Conservation (phyloP, 2,113 vertebrate species). For the Lichenostomus cassidix region DNA sequence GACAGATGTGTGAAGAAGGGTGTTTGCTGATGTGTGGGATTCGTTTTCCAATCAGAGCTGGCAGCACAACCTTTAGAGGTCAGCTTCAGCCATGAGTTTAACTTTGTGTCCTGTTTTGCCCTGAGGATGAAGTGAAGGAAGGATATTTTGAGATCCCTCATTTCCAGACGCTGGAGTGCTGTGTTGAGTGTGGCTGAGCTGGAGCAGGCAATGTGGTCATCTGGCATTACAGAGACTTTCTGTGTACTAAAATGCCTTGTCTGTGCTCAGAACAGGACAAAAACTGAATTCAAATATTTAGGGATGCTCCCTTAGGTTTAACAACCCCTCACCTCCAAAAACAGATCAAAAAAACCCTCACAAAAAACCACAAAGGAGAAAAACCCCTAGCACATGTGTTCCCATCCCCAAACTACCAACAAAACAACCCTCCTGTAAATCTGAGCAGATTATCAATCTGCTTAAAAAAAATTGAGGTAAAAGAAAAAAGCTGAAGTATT, state of each 20-base stretch:
- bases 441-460: background rate
- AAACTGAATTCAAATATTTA: background rate
- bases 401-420: accelerated
- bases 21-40: background rate
- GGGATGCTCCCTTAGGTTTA: background rate
- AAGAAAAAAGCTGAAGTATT: background rate
- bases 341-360: too few relatives aligned
- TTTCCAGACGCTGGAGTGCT: background rate
- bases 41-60: background rate
- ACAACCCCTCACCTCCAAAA: background rate
- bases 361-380: background rate
- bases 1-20: background rate
- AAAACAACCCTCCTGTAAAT: background rate
- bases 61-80: background rate
- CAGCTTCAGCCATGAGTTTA: background rate
- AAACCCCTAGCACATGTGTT: accelerated
- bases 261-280: background rate
- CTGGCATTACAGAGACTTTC: background rate
- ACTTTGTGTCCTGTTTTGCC: background rate
- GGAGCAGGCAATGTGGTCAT: background rate
- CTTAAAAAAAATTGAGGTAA: accelerated
- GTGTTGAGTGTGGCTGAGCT: background rate
- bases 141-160: background rate
- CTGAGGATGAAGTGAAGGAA: background rate
- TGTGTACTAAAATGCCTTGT: background rate